phyloP scores from a whole-genome alignment of 2,797 vertebrate genomes.

The Notamacropus eugenii region DNA sequence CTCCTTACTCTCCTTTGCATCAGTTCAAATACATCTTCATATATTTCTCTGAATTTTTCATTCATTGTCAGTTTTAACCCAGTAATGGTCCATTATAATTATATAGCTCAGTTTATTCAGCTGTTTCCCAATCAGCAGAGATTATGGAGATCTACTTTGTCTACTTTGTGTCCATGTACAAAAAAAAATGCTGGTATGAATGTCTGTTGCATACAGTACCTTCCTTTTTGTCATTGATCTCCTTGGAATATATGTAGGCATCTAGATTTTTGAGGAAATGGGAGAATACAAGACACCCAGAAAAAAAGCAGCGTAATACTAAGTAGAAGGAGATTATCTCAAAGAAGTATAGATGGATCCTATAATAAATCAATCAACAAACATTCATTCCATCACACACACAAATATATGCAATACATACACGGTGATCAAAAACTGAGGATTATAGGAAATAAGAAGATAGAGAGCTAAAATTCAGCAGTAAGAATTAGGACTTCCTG shows the following conservation, averaged over 20 bases:
- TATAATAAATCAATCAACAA: background rate
- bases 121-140: background rate
- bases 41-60: background rate
- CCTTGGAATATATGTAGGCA: background rate
- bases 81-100: background rate
- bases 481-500: background rate
- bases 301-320: background rate
- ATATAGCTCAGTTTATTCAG: background rate
- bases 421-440: background rate
- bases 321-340: background rate
- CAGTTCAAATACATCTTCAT: background rate
- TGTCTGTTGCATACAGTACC: background rate
- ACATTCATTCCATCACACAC: background rate
- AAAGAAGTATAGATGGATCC: background rate
- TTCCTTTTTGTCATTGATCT: background rate
- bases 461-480: background rate
- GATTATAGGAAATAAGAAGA: background rate
- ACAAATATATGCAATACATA: background rate
- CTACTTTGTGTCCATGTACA: background rate
- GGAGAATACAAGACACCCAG: background rate
- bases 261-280: background rate
- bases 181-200: background rate
- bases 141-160: background rate
- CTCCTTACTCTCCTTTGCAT: background rate
- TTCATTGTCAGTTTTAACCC: background rate